Evolutionary conservation across 2,113 vertebrate genomes (phyloP).

Genomic region (Melanocharis versteri): DNA sequence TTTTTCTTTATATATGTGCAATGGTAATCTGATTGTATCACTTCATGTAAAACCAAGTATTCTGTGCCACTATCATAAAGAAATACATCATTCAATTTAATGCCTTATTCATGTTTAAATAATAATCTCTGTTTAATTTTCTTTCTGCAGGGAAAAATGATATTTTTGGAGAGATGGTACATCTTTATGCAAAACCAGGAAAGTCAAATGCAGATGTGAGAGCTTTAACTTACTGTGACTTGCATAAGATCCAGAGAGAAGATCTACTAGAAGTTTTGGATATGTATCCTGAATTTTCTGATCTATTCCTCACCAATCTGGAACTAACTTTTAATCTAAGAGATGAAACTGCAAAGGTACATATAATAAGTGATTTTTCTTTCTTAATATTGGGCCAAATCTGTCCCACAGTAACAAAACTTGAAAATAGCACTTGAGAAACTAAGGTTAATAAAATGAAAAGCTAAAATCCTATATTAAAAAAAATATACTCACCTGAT

Average conservation of each 20-base stretch:
- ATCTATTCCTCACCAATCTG: conserved; percentile 92
- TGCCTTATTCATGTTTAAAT: not conserved
- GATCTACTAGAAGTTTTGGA: conserved; percentile 95
- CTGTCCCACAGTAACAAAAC: not conserved
- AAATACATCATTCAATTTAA: not conserved
- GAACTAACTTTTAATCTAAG: conserved; percentile 96
- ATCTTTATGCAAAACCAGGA: conserved; percentile 91
- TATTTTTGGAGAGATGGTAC: conserved; percentile 98
- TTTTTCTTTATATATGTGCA: not conserved
- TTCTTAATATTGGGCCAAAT: not conserved
- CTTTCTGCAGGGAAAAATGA: conserved; percentile 89
- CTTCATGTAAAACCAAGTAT: not conserved
- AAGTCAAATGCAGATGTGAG: conserved; percentile 96
- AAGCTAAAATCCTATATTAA: not conserved
- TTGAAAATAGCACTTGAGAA: not conserved
- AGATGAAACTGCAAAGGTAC: conserved; percentile 88
- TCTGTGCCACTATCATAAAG: not conserved
- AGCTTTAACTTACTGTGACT: conserved; percentile 95
- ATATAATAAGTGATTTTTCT: not conserved
- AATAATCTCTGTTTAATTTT: not conserved
- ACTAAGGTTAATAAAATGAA: not conserved
- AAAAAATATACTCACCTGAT: not conserved
- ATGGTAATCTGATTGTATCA: not conserved
- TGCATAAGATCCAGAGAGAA: conserved; percentile 95
- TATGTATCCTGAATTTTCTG: conserved; percentile 98